phyloP scores from a whole-genome alignment of 2,888 invertebrate species.

The Aporophyla nigra region DNA sequence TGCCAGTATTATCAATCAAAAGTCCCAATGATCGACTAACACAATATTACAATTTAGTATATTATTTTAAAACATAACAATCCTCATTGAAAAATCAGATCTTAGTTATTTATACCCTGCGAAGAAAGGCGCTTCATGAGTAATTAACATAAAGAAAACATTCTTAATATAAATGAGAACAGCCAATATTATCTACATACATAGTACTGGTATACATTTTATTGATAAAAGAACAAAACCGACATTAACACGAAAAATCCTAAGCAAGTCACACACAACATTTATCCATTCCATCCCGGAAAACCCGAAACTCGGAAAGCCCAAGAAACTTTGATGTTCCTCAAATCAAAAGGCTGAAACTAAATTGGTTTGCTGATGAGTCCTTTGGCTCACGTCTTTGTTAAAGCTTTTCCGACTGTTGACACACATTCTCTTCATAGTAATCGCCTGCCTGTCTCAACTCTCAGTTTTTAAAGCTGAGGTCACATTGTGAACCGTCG shows the following conservation, averaged over 20 bases:
- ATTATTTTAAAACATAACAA: no score
- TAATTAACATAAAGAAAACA: no score
- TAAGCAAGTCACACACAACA: constrained; percentile 29
- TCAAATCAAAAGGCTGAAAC: constrained; percentile 63
- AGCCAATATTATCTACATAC: no score
- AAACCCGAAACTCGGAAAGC: constrained; percentile 55
- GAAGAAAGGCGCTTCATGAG: no score
- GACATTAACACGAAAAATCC: constrained; percentile 3
- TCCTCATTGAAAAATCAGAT: no score
- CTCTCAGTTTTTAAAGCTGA: constrained; percentile 61
- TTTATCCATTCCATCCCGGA: constrained; percentile 37
- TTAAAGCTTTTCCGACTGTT: constrained; percentile 69
- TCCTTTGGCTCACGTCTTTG: constrained; percentile 65
- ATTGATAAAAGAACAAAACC: not conserved
- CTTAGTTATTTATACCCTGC: no score
- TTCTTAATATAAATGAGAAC: constrained; percentile 12
- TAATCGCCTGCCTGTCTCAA: constrained; percentile 70
- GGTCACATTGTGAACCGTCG: constrained; percentile 44
- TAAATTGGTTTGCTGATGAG: constrained; percentile 69
- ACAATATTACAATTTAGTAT: no score
- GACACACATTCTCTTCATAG: constrained; percentile 72
- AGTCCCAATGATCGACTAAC: no score
- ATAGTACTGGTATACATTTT: no score
- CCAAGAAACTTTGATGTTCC: constrained; percentile 58
- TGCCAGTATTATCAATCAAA: no score